phyloP scores from a whole-genome alignment of 2,113 vertebrate genomes.

The Podocnemis expansa region DNA sequence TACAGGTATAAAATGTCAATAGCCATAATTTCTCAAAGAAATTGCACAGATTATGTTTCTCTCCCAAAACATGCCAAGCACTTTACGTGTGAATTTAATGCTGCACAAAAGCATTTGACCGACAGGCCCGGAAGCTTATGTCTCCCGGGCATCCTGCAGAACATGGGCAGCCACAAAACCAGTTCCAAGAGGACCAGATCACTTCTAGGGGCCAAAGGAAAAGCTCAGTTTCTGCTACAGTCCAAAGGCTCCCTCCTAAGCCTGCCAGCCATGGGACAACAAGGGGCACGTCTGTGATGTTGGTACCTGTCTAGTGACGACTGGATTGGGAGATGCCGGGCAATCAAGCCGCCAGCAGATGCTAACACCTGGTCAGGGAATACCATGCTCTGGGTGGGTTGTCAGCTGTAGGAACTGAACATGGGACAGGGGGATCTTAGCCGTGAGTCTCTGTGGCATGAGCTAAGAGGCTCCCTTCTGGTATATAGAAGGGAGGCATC shows the following conservation, averaged over 20 bases:
- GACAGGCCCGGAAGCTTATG: neutral
- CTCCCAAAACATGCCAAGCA: neutral
- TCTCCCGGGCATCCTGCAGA: neutral
- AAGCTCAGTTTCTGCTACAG: neutral
- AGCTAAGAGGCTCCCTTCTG: neutral
- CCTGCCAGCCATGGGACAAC: neutral
- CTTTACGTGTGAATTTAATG: conserved; percentile 15
- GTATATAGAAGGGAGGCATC: neutral
- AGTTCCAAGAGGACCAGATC: neutral
- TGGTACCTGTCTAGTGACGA: neutral
- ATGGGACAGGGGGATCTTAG: neutral
- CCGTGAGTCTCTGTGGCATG: neutral
- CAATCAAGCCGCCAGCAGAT: neutral
- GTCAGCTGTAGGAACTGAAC: neutral
- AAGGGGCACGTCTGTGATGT: accelerated
- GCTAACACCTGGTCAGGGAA: neutral
- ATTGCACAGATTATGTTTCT: neutral
- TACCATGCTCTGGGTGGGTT: neutral
- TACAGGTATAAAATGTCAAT: conserved; percentile 57
- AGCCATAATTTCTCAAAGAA: conserved; percentile 46
- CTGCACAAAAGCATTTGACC: neutral
- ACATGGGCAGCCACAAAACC: neutral
- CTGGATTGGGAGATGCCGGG: neutral
- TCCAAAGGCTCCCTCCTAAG: neutral
- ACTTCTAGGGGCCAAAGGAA: neutral